Evolutionary conservation across 2,888 invertebrate genomes (phyloP).

Genomic region (Tineola bisselliella): DNA sequence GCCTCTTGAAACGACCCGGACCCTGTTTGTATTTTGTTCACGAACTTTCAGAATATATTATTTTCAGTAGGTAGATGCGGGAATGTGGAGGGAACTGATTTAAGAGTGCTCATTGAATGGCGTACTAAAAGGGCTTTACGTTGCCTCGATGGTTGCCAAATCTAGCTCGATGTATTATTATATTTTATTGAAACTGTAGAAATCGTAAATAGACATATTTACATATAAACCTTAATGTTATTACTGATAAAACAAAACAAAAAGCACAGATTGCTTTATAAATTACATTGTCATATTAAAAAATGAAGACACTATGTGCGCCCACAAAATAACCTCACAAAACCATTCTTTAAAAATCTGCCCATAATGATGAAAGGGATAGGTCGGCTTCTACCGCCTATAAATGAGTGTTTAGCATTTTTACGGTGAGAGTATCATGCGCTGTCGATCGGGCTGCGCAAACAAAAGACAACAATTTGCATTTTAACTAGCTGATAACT

Average conservation of each 20-base stretch:
- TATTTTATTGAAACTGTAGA: not conserved
- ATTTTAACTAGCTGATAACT: slow-evolving; percentile 62
- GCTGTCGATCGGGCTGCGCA: slow-evolving; percentile 38
- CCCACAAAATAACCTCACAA: not conserved
- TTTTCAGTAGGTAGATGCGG: slow-evolving; percentile 43
- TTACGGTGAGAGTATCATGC: slow-evolving; percentile 24
- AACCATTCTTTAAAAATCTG: slow-evolving; percentile 18
- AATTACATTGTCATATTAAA: not conserved
- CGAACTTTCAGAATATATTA: slow-evolving; percentile 61
- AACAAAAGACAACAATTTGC: slow-evolving; percentile 61
- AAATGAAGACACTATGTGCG: not conserved
- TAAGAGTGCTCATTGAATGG: slow-evolving; percentile 49
- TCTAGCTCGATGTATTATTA: not conserved
- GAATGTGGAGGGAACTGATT: slow-evolving; percentile 54
- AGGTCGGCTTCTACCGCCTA: slow-evolving; percentile 34
- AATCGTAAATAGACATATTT: not conserved
- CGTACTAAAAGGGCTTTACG: slow-evolving; percentile 33
- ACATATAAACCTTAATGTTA: not conserved
- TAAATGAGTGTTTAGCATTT: slow-evolving; percentile 55
- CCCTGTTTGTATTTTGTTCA: slow-evolving; percentile 59
- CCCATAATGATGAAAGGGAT: slow-evolving; percentile 28
- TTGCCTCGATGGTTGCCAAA: not conserved
- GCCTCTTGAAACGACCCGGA: slow-evolving; percentile 38
- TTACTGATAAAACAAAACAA: not conserved
- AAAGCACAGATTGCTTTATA: no score